Evolutionary conservation across 1,140 invertebrate genomes (phyloP), one percentile per base, ranked within the genome.

Genomic region (Panonychus citri): DNA sequence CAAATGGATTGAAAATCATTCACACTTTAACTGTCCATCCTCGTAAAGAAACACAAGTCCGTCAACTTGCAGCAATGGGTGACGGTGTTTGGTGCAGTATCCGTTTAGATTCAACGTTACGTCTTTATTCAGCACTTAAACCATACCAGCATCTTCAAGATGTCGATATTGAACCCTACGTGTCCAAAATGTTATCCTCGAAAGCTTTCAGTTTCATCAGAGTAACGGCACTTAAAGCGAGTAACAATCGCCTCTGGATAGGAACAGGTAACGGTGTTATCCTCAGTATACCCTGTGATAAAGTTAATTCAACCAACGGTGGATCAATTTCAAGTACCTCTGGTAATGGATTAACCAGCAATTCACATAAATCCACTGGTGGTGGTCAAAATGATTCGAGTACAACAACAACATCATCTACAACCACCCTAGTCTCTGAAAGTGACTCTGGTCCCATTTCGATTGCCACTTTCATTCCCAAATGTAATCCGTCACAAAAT

Each of bases 1-100:
- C 93, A 10, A 75, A 81, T 58, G 76, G 79, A 21, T 73, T 94
- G 62, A 74, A 74, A 61, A 74, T 95, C 50, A 75, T 78, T 71
- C 73, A 71, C 68, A 81, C 82, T 40, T 81, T 98, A 63, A 87
- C 93, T 69, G 93, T 90, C 54, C 93, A 98, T 77, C 93, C 94
- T 28, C 76, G 91, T 13, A 84, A 86, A 69, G 94, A 99, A 69
- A 94, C 87, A 66, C 75, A 75, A 65, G 76, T 98, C 3, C 74
- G 91, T 26, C 88, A 95, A 70, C 80, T 98, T 77, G 85, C 86
- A 2, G 90, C 86, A 77, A 76, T 88, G n/a, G 90, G 89, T 1
- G 87, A 95, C 66, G 94, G 94, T 15, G 94, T 98, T 2, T 98
- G 93, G 93, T 82, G 97, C 25, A 89, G 86, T 42, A 89, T 94